A percentile compares a stretch with the other conserved stretches of the same genome.
Evolutionary conservation across 2,797 vertebrate genomes (phyloP).

Genomic region (Passerculus sandwichensis): DNA sequence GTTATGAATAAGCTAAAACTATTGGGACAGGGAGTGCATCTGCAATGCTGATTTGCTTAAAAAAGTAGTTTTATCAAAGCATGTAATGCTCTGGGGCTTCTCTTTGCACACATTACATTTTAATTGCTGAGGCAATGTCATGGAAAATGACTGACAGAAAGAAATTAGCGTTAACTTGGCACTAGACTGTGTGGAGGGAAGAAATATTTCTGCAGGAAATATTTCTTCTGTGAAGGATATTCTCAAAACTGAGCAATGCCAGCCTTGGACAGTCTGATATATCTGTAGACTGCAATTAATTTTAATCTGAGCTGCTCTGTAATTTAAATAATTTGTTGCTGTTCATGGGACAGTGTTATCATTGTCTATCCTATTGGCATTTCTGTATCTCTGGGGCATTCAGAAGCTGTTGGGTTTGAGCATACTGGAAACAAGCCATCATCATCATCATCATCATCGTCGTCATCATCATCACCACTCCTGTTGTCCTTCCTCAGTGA

Average conservation of each 20-base stretch:
- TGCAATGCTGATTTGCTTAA: slow-evolving; percentile 26
- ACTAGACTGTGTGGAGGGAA: not conserved
- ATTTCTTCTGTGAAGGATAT: not conserved
- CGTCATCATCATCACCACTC: not conserved
- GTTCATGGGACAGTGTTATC: not conserved
- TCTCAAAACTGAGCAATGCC: not conserved
- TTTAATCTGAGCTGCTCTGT: not conserved
- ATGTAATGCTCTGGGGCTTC: not conserved
- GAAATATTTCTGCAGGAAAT: not conserved
- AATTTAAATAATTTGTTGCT: not conserved
- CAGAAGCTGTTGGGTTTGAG: not conserved
- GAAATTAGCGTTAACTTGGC: not conserved
- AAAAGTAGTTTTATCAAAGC: not conserved
- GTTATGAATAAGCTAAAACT: slow-evolving; percentile 24
- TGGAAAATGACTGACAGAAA: not conserved
- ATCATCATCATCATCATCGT: not conserved
- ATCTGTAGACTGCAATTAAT: not conserved
- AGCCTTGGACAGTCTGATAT: not conserved
- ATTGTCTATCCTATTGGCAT: not conserved
- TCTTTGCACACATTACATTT: not conserved
- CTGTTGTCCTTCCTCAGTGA: not conserved
- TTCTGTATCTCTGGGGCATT: not conserved
- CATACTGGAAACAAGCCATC: not conserved
- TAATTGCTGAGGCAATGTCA: slow-evolving; percentile 17
- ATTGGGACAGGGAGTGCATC: not conserved